Percentiles rank a stretch among this genome's conserved stretches.
Conservation (phyloP, 2,113 vertebrate species). For the Callithrix jacchus region DNA sequence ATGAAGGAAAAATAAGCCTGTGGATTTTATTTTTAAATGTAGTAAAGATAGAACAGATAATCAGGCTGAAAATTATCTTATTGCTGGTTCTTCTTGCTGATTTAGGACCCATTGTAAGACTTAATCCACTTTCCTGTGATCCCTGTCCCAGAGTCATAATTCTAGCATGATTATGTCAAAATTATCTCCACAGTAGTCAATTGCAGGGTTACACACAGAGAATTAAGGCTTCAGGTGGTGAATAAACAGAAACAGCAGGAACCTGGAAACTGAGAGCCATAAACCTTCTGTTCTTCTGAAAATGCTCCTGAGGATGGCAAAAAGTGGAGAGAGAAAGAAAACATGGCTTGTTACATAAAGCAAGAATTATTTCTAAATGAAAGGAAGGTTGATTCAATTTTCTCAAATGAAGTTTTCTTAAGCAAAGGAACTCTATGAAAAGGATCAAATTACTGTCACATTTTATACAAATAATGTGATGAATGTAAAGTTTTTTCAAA, state of each 20-base stretch:
- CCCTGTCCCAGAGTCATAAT: neutral
- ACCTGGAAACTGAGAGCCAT: neutral
- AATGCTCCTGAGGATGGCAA: neutral
- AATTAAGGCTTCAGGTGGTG: slow-evolving; percentile 50
- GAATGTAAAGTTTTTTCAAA: neutral
- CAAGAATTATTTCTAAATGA: neutral
- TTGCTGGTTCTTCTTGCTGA: slow-evolving; percentile 4
- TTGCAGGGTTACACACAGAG: slow-evolving; percentile 19
- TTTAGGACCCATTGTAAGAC: neutral
- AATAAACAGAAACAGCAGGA: slow-evolving; percentile 43
- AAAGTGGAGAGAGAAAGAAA: neutral
- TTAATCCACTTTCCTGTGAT: neutral
- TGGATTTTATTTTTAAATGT: slow-evolving; percentile 49
- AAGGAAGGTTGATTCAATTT: neutral
- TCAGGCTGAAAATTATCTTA: neutral
- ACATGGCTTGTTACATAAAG: neutral
- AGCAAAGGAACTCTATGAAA: neutral
- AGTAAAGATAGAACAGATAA: slow-evolving; percentile 26
- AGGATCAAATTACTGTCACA: neutral
- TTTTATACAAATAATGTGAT: neutral
- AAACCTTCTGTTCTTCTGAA: neutral
- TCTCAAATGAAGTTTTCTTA: slow-evolving; percentile 9
- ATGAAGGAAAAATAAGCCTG: neutral
- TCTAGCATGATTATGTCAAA: slow-evolving; percentile 28
- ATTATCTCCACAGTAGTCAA: slow-evolving; percentile 50